Conservation (phyloP, 2,888 invertebrate species). For the Strigamia transsilvanica region DNA sequence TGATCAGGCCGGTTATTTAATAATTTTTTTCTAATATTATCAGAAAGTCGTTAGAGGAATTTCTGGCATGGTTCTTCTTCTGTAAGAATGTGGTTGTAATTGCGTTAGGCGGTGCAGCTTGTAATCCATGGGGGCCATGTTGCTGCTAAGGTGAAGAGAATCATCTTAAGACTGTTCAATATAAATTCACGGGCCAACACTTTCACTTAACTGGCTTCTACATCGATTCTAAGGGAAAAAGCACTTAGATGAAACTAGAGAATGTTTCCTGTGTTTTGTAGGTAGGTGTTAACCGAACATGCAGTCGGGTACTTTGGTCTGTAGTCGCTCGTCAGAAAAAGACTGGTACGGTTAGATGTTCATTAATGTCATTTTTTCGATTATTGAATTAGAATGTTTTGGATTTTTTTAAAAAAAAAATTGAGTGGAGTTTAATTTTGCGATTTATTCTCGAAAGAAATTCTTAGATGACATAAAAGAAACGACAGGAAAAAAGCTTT, state of each 20-base stretch:
- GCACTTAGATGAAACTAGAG: constrained; percentile 42
- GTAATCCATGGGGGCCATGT: constrained; percentile 43
- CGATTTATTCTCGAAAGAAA: background rate
- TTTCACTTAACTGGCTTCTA: constrained; percentile 28
- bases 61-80: background rate
- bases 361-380: too few species aligned
- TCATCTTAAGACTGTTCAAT: constrained; percentile 45
- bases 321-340: background rate
- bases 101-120: constrained; percentile 38
- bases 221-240: constrained; percentile 39
- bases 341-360: background rate
- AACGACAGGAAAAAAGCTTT: background rate
- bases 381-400: too few species aligned
- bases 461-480: background rate
- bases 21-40: background rate
- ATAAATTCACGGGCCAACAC: constrained; percentile 49
- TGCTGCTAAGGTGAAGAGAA: constrained; percentile 27
- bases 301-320: constrained; percentile 16
- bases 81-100: constrained; percentile 25
- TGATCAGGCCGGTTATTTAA: too few species aligned
- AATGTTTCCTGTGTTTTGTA: constrained; percentile 35
- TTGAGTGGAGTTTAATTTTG: background rate
- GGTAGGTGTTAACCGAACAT: constrained; percentile 5
- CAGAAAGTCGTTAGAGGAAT: constrained; percentile 1
- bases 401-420: too few species aligned